Conservation (phyloP, 1,140 invertebrate genomes). For the Bombus affinis region DNA sequence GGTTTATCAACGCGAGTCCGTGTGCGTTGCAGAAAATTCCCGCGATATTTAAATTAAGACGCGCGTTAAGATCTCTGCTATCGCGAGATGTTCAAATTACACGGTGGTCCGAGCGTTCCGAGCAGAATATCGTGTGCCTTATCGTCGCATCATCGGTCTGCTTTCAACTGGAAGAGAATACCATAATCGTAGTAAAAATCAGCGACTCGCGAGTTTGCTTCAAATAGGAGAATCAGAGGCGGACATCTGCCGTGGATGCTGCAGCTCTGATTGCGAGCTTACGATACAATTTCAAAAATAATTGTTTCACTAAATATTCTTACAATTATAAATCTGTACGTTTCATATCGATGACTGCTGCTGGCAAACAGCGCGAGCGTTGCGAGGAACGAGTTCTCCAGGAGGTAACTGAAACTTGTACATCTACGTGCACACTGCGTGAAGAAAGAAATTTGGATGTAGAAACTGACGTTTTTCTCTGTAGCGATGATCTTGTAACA, state of each 20-base stretch:
- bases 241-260: neutral
- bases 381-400: no score
- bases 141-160: constrained; percentile 19
- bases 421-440: no score
- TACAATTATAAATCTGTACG: no score
- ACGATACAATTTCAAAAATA: no score
- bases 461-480: no score
- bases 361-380: no score
- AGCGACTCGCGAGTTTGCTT: neutral
- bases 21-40: neutral
- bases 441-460: no score
- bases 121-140: neutral
- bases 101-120: neutral
- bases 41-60: constrained; percentile 12
- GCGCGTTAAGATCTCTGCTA: constrained; percentile 7
- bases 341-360: no score
- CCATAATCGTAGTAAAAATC: constrained; percentile 20
- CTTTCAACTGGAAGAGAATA: neutral
- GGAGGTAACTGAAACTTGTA: no score
- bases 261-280: neutral
- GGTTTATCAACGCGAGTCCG: neutral
- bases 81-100: constrained; percentile 15
- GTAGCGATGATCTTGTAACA: no score
- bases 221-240: neutral
- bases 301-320: no score